Percentiles rank a stretch among this genome's conserved stretches.
Conservation (phyloP, 2,797 vertebrate species). For the Darevskia mixta region DNA sequence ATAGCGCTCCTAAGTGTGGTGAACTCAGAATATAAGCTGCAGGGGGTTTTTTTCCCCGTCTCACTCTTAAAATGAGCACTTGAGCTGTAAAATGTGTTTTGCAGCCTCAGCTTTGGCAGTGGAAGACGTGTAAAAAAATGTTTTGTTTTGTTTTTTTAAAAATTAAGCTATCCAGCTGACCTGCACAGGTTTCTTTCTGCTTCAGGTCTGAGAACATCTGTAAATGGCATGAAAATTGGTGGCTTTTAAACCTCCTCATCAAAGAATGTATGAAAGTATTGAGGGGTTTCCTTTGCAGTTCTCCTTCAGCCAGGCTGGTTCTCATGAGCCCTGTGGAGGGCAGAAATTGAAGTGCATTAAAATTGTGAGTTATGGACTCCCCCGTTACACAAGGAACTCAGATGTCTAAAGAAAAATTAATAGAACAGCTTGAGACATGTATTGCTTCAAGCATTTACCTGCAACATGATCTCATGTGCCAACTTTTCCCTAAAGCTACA, state of each 20-base stretch:
- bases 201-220: background rate
- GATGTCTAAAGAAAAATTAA: background rate
- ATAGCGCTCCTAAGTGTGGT: conserved; percentile 5
- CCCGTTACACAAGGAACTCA: conserved; percentile 14
- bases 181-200: conserved; percentile 15
- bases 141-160: background rate
- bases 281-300: background rate
- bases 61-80: background rate
- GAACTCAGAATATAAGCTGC: background rate
- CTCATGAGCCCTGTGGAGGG: conserved; percentile 47
- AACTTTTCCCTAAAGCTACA: too few relatives aligned
- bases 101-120: conserved; percentile 4
- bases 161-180: background rate
- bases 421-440: background rate
- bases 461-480: background rate
- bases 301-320: conserved; percentile 34
- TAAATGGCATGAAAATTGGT: background rate
- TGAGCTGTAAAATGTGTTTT: conserved; percentile 44
- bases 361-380: conserved; percentile 46
- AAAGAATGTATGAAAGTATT: background rate
- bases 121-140: background rate
- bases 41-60: background rate
- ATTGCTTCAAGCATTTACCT: background rate
- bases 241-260: background rate
- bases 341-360: conserved; percentile 7